Percentiles rank a stretch among this genome's conserved stretches.
Evolutionary conservation across 2,888 invertebrate genomes (phyloP).

Genomic region (Tipula lateralis): DNA sequence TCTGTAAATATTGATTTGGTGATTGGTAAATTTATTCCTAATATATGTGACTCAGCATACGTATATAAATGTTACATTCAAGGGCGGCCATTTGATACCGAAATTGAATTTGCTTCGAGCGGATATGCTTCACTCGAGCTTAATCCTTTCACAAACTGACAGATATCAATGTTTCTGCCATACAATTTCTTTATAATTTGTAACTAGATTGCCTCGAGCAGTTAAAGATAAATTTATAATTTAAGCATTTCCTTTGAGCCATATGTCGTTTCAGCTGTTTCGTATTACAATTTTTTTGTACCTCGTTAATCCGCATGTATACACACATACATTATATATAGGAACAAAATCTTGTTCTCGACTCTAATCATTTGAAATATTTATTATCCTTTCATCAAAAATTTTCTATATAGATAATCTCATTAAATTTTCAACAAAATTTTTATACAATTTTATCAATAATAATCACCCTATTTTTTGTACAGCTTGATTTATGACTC

Average conservation of each 20-base stretch:
- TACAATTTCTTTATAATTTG: background rate
- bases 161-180: background rate
- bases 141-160: background rate
- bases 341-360: background rate
- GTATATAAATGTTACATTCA: background rate
- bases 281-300: background rate
- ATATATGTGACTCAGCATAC: background rate
- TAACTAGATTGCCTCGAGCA: background rate
- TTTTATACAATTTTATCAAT: background rate
- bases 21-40: background rate
- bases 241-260: background rate
- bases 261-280: background rate
- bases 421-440: conserved; percentile 11
- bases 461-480: background rate
- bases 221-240: background rate
- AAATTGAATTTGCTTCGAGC: background rate
- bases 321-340: background rate
- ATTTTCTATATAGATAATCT: background rate
- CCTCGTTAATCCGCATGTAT: background rate
- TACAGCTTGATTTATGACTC: background rate
- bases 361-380: background rate
- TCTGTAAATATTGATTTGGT: background rate
- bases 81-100: background rate
- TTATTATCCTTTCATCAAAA: conserved; percentile 15
- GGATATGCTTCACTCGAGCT: background rate